Evolutionary conservation across 1,140 invertebrate species (phyloP), one percentile per base, ranked within the genome.

Genomic region (Drosophila bipectinata): DNA sequence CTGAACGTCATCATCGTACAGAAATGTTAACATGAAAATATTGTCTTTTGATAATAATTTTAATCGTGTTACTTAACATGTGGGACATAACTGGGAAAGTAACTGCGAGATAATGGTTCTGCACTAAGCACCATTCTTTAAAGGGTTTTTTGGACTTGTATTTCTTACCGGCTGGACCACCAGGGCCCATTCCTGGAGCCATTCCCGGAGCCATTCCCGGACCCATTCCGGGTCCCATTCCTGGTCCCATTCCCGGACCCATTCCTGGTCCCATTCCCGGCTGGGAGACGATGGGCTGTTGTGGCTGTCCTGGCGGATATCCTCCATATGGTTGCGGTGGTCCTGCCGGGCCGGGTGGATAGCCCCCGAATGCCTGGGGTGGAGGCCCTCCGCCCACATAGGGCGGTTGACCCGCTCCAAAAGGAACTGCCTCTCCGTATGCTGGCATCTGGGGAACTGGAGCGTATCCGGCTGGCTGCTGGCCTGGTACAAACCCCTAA

Each of bases 391-490:
- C 44, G n/a, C 72, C 82, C 3, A 67, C 30, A 26, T 84, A 88
- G 0, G 68, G 75, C 15, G 77, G 77, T 26, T 79, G 76, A 21
- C 69, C 69, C 3, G 62, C 77, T n/a, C 77, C 73, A 39, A 72
- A 80, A 6, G 80, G 79, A 26, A 64, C 74, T 0, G 59, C 64
- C 14, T 91, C 84, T 61, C 77, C 82, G 39, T 82, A 88, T 4
- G 89, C 79, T 32, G 68, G 80, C 79, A 74, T 77, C 69, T 91
- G 90, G 21, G 90, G 90, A 28, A 90, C 87, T 57, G 90, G 85
- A 4, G 68, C 85, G 69, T 90, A 90, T 9, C 81, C 85, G 10
- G 57, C 66, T 30, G 64, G 66, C 8, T 64, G 71, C 10, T 56
- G 79, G 28, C 56, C 64, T 8, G 88, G 73, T 8, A 58, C n/a